phyloP scores from a whole-genome alignment of 2,797 vertebrate genomes.

The Liasis olivaceus region DNA sequence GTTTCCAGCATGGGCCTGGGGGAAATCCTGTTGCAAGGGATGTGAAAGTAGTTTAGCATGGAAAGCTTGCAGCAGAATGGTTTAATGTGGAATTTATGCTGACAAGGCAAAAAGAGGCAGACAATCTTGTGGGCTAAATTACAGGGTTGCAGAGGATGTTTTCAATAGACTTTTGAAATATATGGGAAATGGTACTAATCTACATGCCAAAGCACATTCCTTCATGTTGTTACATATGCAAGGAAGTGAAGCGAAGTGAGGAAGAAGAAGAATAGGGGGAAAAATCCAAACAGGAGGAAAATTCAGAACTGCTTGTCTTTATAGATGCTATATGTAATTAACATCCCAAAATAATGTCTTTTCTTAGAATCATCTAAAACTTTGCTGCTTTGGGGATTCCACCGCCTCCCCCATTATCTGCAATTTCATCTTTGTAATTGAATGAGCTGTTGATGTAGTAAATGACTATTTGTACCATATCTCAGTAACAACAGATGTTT shows the following conservation, averaged over 20 bases:
- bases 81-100: not conserved
- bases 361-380: not conserved
- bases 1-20: not conserved
- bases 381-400: not conserved
- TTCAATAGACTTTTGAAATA: slow-evolving; percentile 15
- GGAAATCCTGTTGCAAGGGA: slow-evolving; percentile 11
- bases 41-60: slow-evolving; percentile 16
- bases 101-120: slow-evolving; percentile 11
- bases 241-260: not conserved
- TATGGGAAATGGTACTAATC: not conserved
- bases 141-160: not conserved
- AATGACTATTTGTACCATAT: not conserved
- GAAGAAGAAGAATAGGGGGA: not conserved
- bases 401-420: not conserved
- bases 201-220: not conserved
- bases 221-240: not conserved
- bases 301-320: not conserved
- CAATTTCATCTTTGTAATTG: not conserved
- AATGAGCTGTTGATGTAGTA: not conserved
- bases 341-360: not conserved
- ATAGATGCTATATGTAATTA: not conserved
- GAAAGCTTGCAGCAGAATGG: not conserved
- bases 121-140: slow-evolving; percentile 22
- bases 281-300: not conserved
- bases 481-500: not conserved